Evolutionary conservation across 2,888 invertebrate genomes (phyloP), one percentile per base, ranked within the genome.

Genomic region (Ametastegia equiseti): DNA sequence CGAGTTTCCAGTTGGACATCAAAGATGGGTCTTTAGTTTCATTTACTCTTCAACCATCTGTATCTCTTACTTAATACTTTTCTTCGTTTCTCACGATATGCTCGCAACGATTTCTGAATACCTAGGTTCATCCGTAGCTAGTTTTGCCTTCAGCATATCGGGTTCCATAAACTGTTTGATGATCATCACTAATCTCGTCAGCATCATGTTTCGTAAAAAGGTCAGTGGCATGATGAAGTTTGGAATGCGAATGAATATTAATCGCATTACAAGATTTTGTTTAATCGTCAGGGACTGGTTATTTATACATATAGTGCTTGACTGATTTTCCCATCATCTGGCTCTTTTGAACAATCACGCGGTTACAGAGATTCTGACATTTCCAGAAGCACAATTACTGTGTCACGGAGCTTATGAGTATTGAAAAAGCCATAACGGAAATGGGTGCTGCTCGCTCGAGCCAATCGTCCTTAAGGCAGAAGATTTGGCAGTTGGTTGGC

Each of bases 1-100:
- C 50, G 81, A 83, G 47, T 77, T 13, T 42, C 81, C 83, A 36
- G 7, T 75, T 13, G 81, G 81, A 23, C 67, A 19, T 30, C 69
- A 65, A 19, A 60, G 57, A 30, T 13, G 15, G 15, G 27, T 27
- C 9, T 13, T 60, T 13, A 27, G 57, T 30, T 27, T 30, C 13
- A 60, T 60, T 60, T 60, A 27, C 13, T 30, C 30, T 30, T 27
- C 13, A 13, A 60, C 27, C 13, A 27, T 30, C 57, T 27, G 5
- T 27, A 2, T 60, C 57, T 6, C 27, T 13, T 60, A 60, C 57
- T 13, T 11, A 60, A 27, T 30, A 9, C 1, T 13, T 13, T 23
- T 60, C 27, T 2, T 60, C 30, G 0, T 27, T 60, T 60, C 23
- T 60, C 13, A 13, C 27, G 4, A 13, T 60, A 27, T 13, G 0